Evolutionary conservation across 2,113 vertebrate species (phyloP).

Genomic region (Fukomys damarensis): DNA sequence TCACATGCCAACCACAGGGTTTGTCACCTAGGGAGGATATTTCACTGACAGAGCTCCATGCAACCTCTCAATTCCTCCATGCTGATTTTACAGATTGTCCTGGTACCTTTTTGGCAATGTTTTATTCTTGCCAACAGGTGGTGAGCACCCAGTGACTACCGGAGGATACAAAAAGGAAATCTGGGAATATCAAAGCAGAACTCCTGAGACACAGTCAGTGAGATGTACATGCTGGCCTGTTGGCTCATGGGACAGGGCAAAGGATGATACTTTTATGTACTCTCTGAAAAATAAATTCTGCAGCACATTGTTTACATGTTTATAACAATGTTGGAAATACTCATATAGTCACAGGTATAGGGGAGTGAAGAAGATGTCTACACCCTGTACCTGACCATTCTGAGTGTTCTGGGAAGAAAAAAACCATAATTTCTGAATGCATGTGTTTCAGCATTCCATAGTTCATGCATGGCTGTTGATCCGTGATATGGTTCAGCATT

Average conservation of each 20-base stretch:
- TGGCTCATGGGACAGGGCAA: neutral
- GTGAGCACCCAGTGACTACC: too few relatives aligned
- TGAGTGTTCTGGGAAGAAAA: neutral
- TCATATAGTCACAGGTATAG: neutral
- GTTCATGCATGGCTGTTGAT: neutral
- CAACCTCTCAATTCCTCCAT: neutral
- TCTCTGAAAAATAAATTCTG: neutral
- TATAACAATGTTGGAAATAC: neutral
- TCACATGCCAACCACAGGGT: neutral
- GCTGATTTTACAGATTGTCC: neutral
- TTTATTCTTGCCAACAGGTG: neutral
- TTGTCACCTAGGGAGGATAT: neutral
- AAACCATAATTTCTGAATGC: neutral
- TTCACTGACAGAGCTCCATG: neutral
- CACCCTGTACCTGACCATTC: neutral
- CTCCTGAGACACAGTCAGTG: neutral
- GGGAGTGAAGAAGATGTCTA: neutral
- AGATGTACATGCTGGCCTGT: fast-evolving
- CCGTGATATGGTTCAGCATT: neutral
- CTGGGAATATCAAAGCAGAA: neutral
- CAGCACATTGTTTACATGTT: neutral
- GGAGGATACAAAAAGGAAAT: neutral
- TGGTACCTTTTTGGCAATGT: neutral
- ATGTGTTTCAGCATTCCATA: neutral
- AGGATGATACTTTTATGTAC: neutral